These are phyloP conservation scores for Allacma fusca DNA, from an alignment of 2,888 invertebrate genomes.

Conservation along the genomic window DNA sequence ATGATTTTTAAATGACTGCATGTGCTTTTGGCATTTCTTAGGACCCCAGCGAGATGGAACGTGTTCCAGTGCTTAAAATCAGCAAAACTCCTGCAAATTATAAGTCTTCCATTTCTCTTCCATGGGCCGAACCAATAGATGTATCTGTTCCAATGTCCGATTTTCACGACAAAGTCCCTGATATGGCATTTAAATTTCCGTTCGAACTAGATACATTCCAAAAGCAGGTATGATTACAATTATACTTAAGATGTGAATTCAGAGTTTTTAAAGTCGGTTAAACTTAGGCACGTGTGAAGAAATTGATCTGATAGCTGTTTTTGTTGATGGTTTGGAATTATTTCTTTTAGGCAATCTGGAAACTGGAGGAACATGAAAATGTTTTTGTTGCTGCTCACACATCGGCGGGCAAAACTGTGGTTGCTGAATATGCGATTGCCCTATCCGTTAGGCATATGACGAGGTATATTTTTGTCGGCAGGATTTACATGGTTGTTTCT, in stretches of 20 bases:
- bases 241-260: too few species aligned
- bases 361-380: slow-evolving; percentile 90
- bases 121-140: slow-evolving; percentile 90
- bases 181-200: slow-evolving; percentile 83
- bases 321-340: slow-evolving; percentile 22
- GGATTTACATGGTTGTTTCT: too few species aligned
- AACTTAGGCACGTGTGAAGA: too few species aligned
- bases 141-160: slow-evolving; percentile 80
- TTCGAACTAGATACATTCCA: slow-evolving; percentile 98
- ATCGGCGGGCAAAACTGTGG: slow-evolving; percentile 98
- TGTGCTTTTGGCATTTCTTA: not conserved
- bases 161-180: slow-evolving; percentile 80
- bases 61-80: slow-evolving; percentile 74
- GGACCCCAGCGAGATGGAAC: slow-evolving; percentile 5
- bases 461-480: slow-evolving; percentile 67
- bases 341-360: slow-evolving; percentile 77
- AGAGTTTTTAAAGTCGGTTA: too few species aligned
- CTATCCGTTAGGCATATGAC: slow-evolving; percentile 91
- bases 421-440: slow-evolving; percentile 99
- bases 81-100: slow-evolving; percentile 67
- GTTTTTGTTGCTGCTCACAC: slow-evolving; percentile 99
- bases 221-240: slow-evolving; percentile 74
- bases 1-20: not conserved
- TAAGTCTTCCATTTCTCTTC: slow-evolving; percentile 68
- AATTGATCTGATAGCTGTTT: too few species aligned